These are phyloP conservation scores for Eucera pruinosa DNA, from an alignment of 2,888 invertebrate species.

Conservation along the genomic window DNA sequence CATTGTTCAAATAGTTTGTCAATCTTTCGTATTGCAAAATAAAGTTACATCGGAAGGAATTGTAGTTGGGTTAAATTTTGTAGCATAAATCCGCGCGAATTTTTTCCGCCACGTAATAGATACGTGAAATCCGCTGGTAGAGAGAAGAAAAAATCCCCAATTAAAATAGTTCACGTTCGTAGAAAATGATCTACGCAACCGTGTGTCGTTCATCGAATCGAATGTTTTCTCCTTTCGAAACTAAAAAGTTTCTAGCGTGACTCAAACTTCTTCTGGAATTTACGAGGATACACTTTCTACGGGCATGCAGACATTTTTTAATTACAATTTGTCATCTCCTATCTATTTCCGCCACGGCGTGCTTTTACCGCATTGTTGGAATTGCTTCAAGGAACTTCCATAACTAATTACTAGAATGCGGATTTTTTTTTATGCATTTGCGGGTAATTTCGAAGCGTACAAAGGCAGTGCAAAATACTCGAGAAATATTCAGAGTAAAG, in stretches of 20 bases:
- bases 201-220: constrained; percentile 28
- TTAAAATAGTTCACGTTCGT: background rate
- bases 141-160: background rate
- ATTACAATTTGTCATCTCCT: background rate
- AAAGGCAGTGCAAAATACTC: too few relatives aligned
- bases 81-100: too few relatives aligned
- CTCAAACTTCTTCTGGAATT: constrained; percentile 25
- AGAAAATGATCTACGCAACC: background rate
- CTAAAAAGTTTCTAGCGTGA: constrained; percentile 1
- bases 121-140: constrained; percentile 8
- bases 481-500: too few relatives aligned
- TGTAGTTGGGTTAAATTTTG: too few relatives aligned
- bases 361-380: background rate
- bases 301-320: background rate
- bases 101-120: too few relatives aligned
- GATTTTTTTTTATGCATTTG: too few relatives aligned
- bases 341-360: background rate
- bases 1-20: too few relatives aligned
- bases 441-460: too few relatives aligned
- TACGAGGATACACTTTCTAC: constrained; percentile 30
- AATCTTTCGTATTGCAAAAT: too few relatives aligned
- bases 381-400: background rate
- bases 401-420: background rate
- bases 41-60: too few relatives aligned
- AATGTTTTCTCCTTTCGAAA: constrained; percentile 30